phyloP scores from a whole-genome alignment of 2,888 invertebrate genomes.

The Lasioglossum zephyrum region DNA sequence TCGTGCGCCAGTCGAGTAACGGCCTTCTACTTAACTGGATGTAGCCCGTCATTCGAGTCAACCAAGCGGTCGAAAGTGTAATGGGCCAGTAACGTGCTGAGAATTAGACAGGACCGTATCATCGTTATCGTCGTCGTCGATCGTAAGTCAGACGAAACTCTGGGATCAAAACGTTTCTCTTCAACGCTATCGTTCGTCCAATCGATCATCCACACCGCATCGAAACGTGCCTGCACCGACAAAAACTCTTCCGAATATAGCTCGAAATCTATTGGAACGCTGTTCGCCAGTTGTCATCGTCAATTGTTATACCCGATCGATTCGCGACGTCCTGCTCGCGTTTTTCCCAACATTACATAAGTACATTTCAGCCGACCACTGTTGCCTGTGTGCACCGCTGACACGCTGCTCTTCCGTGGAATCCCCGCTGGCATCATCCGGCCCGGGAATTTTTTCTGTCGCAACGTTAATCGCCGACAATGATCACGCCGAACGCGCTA shows the following conservation, averaged over 20 bases:
- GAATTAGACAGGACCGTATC: conserved; percentile 22
- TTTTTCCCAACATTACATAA: background rate
- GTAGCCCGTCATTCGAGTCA: conserved; percentile 38
- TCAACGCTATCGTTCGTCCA: background rate
- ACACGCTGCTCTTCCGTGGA: background rate
- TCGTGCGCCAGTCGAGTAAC: conserved; percentile 52
- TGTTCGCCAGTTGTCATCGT: background rate
- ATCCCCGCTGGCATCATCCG: background rate
- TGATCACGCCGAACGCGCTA: background rate
- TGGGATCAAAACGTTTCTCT: background rate
- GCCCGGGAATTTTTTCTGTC: background rate
- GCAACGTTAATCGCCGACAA: background rate
- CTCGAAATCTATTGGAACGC: no score
- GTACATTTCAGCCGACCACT: background rate
- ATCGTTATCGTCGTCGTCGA: background rate
- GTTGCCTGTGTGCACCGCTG: background rate
- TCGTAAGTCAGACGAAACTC: conserved; percentile 33
- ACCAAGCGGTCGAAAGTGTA: conserved; percentile 30
- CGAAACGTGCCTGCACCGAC: background rate
- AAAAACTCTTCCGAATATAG: background rate
- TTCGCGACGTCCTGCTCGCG: background rate
- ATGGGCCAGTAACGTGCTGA: conserved; percentile 40
- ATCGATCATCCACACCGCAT: background rate
- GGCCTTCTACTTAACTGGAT: conserved; percentile 41
- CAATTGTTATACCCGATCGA: background rate